phyloP scores from a whole-genome alignment of 2,797 vertebrate genomes.

The Glyptemys insculpta region DNA sequence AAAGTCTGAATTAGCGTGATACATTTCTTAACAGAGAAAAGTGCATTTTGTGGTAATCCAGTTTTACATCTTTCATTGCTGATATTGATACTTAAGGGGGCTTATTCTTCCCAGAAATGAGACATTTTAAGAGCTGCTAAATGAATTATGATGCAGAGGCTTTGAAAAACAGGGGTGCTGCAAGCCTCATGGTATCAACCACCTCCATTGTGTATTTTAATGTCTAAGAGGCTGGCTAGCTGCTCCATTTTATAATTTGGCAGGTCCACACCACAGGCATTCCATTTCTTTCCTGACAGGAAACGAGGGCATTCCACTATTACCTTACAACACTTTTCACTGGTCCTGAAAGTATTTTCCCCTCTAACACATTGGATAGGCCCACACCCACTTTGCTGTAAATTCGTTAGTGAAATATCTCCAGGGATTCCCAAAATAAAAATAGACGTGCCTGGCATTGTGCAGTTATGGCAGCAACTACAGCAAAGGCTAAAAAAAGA shows the following conservation, averaged over 20 bases:
- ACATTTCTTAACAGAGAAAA: background rate
- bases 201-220: background rate
- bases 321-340: background rate
- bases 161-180: background rate
- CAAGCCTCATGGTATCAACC: background rate
- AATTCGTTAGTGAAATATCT: background rate
- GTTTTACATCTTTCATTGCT: background rate
- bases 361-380: background rate
- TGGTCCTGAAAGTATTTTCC: slow-evolving; percentile 15
- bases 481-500: slow-evolving; percentile 47
- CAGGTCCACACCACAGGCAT: slow-evolving; percentile 6
- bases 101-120: background rate
- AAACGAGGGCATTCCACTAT: background rate
- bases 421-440: background rate
- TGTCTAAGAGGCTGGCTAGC: background rate
- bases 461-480: background rate
- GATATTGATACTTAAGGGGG: background rate
- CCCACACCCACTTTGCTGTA: background rate
- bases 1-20: slow-evolving; percentile 6
- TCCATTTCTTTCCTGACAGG: background rate
- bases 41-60: background rate
- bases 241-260: background rate
- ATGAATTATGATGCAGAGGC: background rate
- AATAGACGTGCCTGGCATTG: background rate
- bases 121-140: background rate